Conservation (phyloP, 1,140 invertebrate species). For the Aphelinus certus region DNA sequence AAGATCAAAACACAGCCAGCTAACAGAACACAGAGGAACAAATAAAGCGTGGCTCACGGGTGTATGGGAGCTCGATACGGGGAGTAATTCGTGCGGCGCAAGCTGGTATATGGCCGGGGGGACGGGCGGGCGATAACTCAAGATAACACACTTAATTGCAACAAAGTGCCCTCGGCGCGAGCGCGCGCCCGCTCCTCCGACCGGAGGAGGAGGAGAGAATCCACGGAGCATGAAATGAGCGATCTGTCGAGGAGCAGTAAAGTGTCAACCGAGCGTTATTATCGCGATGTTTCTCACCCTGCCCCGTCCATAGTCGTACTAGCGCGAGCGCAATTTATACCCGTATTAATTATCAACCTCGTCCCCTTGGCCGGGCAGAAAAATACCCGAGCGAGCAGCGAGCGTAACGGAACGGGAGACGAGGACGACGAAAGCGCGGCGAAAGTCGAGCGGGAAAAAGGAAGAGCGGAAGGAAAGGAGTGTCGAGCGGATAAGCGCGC, state of each 20-base stretch:
- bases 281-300: slow-evolving; percentile 42
- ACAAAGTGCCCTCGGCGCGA: slow-evolving; percentile 45
- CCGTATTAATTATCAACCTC: background rate
- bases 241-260: slow-evolving; percentile 45
- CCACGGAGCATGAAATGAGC: slow-evolving; percentile 48
- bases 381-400: slow-evolving; percentile 20
- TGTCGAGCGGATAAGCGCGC: background rate
- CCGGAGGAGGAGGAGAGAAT: slow-evolving; percentile 38
- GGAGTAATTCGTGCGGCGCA: no score
- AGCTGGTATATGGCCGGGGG: no score
- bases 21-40: no score
- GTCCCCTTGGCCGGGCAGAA: slow-evolving; percentile 36
- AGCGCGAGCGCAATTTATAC: slow-evolving; percentile 37
- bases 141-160: slow-evolving; percentile 51
- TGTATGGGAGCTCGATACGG: no score
- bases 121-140: no score
- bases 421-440: slow-evolving; percentile 1
- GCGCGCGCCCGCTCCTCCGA: background rate
- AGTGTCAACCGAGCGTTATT: slow-evolving; percentile 55
- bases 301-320: slow-evolving; percentile 25
- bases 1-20: no score
- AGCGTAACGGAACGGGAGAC: slow-evolving; percentile 33
- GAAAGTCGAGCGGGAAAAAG: background rate
- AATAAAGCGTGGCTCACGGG: no score
- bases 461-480: slow-evolving; percentile 1